These are phyloP conservation scores for Phataginus tetradactyla DNA, from an alignment of 2,797 vertebrate genomes.

Conservation along the genomic window DNA sequence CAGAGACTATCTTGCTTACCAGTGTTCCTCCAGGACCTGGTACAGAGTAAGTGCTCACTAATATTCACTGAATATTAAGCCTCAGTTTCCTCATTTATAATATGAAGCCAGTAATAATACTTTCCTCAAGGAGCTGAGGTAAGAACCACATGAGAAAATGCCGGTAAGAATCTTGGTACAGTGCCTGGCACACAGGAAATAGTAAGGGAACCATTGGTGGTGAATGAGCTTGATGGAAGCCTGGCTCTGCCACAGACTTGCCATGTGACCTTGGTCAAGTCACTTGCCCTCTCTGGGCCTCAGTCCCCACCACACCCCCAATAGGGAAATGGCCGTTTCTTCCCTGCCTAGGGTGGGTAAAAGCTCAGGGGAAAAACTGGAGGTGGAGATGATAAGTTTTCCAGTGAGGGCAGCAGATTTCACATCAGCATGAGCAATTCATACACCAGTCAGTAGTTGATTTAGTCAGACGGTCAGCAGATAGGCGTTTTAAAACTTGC, in stretches of 20 bases:
- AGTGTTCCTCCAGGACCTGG: neutral
- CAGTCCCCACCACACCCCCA: neutral
- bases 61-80: neutral
- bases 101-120: neutral
- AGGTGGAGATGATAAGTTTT: neutral
- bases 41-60: neutral
- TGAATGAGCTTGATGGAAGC: neutral
- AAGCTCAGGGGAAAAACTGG: neutral
- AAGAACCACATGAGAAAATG: neutral
- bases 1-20: neutral
- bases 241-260: neutral
- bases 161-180: neutral
- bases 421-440: neutral
- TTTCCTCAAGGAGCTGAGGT: neutral
- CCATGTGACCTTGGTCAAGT: neutral
- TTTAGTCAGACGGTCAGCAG: neutral
- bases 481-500: neutral
- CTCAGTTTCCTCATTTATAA: neutral
- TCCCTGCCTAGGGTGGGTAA: neutral
- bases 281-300: slow-evolving; percentile 27
- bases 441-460: neutral
- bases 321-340: neutral
- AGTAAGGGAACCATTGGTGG: neutral
- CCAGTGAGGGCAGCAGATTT: neutral
- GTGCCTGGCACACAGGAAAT: neutral